These are phyloP conservation scores for Siniperca scherzeri DNA, from an alignment of 2,797 vertebrate genomes.

Conservation along the genomic window DNA sequence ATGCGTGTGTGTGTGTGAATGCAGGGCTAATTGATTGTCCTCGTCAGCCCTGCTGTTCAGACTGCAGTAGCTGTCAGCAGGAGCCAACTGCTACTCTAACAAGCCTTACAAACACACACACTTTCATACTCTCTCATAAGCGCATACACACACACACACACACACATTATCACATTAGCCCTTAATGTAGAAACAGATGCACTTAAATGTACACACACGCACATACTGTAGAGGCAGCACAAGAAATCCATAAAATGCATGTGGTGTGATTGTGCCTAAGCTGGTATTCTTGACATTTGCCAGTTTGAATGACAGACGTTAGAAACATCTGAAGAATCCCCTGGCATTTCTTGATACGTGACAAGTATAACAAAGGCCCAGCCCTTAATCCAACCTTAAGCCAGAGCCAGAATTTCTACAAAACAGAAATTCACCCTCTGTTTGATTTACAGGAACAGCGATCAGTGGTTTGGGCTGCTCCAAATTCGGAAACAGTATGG, in stretches of 20 bases:
- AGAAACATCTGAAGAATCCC: constrained; percentile 32
- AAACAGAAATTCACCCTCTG: background rate
- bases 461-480: background rate
- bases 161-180: constrained; percentile 36
- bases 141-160: constrained; percentile 13
- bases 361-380: constrained; percentile 12
- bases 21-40: constrained; percentile 81
- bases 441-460: constrained; percentile 2
- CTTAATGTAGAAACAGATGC: constrained; percentile 27
- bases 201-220: constrained; percentile 9
- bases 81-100: constrained; percentile 77
- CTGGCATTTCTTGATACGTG: constrained; percentile 30
- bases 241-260: constrained; percentile 17
- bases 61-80: constrained; percentile 80
- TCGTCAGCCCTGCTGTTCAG: constrained; percentile 75
- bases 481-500: background rate
- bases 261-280: background rate
- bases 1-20: constrained; percentile 27
- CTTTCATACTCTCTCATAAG: constrained; percentile 8
- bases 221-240: background rate
- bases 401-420: background rate
- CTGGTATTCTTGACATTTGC: constrained; percentile 49
- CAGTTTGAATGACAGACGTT: constrained; percentile 49
- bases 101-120: constrained; percentile 55
- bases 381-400: constrained; percentile 8